These are phyloP conservation scores for Channallabes apus DNA, from an alignment of 2,797 vertebrate species.

Conservation along the genomic window DNA sequence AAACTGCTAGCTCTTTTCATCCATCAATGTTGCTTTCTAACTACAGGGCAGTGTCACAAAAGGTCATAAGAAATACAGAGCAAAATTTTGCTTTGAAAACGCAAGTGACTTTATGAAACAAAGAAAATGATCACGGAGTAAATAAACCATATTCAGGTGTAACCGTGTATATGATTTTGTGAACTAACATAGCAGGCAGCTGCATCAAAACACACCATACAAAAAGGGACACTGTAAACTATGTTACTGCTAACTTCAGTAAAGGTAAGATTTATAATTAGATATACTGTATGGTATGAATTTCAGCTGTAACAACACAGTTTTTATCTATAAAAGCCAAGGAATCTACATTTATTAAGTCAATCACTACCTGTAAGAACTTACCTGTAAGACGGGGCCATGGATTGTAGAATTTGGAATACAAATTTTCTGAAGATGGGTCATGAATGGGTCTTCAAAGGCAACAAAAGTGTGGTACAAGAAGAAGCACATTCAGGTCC, in stretches of 20 bases:
- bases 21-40: constrained; percentile 33
- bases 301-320: constrained; percentile 17
- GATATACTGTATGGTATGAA: not conserved
- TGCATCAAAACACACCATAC: not conserved
- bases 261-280: constrained; percentile 27
- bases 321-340: constrained; percentile 22
- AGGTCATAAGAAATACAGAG: constrained; percentile 25
- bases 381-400: constrained; percentile 5
- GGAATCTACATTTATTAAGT: constrained; percentile 30
- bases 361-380: constrained; percentile 39
- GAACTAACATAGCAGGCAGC: constrained; percentile 4
- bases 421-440: too few relatives aligned
- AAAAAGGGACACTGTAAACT: not conserved
- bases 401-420: too few relatives aligned
- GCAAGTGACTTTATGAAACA: constrained; percentile 1
- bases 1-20: constrained; percentile 50
- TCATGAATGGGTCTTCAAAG: too few relatives aligned
- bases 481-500: too few relatives aligned
- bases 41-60: constrained; percentile 29
- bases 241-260: too few relatives aligned
- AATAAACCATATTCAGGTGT: not conserved
- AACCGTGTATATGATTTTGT: not conserved
- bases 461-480: too few relatives aligned
- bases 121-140: not conserved
- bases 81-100: constrained; percentile 7